phyloP scores from a whole-genome alignment of 1,140 invertebrate genomes.

The Polypedilum vanderplanki region DNA sequence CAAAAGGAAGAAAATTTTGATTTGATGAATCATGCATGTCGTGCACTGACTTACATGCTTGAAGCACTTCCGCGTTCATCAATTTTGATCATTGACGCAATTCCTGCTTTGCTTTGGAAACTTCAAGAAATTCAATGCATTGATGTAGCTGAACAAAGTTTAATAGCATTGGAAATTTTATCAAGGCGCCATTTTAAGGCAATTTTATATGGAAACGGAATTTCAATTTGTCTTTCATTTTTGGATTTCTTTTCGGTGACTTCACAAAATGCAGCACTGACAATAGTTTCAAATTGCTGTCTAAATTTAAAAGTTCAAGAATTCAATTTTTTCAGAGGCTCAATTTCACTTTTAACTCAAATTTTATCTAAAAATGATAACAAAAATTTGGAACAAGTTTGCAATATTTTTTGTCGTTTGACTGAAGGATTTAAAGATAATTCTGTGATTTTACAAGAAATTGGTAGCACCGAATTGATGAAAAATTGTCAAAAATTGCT shows the following conservation, averaged over 20 bases:
- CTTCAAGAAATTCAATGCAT: slow-evolving; percentile 97
- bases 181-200: slow-evolving; percentile 94
- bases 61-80: slow-evolving; percentile 95
- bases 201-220: slow-evolving; percentile 89
- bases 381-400: slow-evolving; percentile 95
- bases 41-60: slow-evolving; percentile 98
- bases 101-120: slow-evolving; percentile 92
- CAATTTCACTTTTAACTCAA: slow-evolving; percentile 75
- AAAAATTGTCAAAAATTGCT: slow-evolving; percentile 89
- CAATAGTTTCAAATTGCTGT: slow-evolving; percentile 94
- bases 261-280: slow-evolving; percentile 90
- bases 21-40: slow-evolving; percentile 99
- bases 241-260: slow-evolving; percentile 97
- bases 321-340: slow-evolving; percentile 85
- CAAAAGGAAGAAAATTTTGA: slow-evolving; percentile 97
- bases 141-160: slow-evolving; percentile 96
- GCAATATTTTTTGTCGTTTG: slow-evolving; percentile 88
- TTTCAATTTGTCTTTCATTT: slow-evolving; percentile 90
- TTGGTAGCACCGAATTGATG: slow-evolving; percentile 85
- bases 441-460: slow-evolving; percentile 83
- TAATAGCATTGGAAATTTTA: slow-evolving; percentile 94
- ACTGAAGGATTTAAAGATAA: slow-evolving; percentile 96
- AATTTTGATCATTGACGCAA: slow-evolving; percentile 91
- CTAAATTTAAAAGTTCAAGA: slow-evolving; percentile 89
- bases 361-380: slow-evolving; percentile 89